Conservation (phyloP, 2,888 invertebrate species). For the Papilio protenor region DNA sequence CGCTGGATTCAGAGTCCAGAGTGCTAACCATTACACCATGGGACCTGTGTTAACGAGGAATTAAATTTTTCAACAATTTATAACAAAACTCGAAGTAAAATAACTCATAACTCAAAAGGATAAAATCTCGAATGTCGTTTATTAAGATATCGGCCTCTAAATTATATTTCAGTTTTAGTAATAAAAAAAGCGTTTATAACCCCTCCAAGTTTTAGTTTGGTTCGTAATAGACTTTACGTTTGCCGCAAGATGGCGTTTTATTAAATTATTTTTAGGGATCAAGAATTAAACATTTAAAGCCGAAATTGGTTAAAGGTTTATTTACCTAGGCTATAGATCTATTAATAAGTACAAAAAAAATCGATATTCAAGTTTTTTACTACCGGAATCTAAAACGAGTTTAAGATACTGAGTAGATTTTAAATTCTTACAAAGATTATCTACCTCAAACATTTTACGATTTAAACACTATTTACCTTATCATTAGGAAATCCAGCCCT, state of each 20-base stretch:
- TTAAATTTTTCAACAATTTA: not conserved
- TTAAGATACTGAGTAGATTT: too few species aligned
- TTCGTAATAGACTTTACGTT: not conserved
- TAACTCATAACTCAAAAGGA: not conserved
- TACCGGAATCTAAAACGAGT: too few species aligned
- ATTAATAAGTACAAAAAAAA: too few species aligned
- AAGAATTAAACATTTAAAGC: too few species aligned
- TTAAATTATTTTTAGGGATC: not conserved
- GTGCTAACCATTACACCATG: constrained; percentile 89
- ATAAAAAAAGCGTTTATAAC: not conserved
- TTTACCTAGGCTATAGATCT: too few species aligned
- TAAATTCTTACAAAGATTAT: not conserved
- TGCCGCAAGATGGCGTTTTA: not conserved
- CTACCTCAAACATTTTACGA: not conserved
- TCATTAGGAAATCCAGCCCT: not conserved
- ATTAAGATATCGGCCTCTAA: not conserved
- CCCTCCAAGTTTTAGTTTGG: not conserved
- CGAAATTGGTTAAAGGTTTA: too few species aligned
- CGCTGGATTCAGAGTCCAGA: constrained; percentile 93
- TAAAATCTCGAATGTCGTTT: not conserved
- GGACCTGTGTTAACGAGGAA: constrained; percentile 60
- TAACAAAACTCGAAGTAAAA: not conserved
- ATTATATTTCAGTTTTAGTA: not conserved
- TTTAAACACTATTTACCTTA: not conserved
- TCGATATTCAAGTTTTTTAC: too few species aligned